These are phyloP conservation scores for Hemibagrus guttatus DNA, from an alignment of 2,797 vertebrate species.

Conservation along the genomic window DNA sequence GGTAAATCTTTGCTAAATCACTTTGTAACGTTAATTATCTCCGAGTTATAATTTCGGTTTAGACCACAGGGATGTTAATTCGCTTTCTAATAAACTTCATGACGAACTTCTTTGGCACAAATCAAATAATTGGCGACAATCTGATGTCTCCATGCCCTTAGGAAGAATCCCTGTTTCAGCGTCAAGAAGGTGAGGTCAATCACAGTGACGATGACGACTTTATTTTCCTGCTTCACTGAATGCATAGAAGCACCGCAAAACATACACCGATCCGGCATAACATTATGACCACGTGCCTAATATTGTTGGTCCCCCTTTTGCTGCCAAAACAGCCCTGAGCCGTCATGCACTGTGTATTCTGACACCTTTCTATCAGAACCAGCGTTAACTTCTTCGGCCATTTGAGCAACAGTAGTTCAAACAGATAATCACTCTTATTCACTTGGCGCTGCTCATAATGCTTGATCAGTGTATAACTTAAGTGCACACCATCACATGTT, in stretches of 20 bases:
- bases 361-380: no score
- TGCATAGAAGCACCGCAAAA: not conserved
- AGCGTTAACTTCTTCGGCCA: no score
- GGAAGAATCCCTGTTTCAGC: not conserved
- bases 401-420: no score
- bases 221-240: not conserved
- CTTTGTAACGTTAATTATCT: not conserved
- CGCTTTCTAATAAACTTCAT: not conserved
- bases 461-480: not conserved
- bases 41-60: not conserved
- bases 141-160: not conserved
- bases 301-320: no score
- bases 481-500: not conserved
- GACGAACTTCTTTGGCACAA: not conserved
- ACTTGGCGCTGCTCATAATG: no score
- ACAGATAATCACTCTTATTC: no score
- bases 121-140: not conserved
- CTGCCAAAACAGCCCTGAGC: no score
- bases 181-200: not conserved
- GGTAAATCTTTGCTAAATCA: conserved; percentile 18
- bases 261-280: no score
- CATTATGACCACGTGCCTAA: no score
- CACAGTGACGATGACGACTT: not conserved
- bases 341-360: no score
- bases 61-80: not conserved